These are phyloP conservation scores for Manacus vitellinus DNA, from an alignment of 2,113 vertebrate genomes.

Conservation along the genomic window DNA sequence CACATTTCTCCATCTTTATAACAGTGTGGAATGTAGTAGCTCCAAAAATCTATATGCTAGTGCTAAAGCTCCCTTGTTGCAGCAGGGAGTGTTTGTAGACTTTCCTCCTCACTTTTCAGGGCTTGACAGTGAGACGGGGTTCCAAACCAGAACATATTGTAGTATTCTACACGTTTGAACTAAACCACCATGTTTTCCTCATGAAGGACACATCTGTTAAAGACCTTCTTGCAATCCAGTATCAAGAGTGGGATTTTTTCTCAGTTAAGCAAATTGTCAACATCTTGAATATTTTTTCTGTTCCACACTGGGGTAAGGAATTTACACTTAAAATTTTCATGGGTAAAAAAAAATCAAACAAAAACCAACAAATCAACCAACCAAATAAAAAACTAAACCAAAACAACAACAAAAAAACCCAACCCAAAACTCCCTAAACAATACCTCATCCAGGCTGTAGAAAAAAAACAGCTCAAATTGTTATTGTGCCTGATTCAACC, in stretches of 20 bases:
- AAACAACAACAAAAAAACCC: not conserved
- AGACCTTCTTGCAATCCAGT: not conserved
- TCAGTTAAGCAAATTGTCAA: not conserved
- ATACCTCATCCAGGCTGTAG: not conserved
- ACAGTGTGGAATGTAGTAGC: rapidly evolving
- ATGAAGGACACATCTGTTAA: not conserved
- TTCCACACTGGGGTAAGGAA: not conserved
- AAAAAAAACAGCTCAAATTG: not conserved
- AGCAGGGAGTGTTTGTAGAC: not conserved
- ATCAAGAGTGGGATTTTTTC: not conserved
- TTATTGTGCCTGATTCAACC: not conserved
- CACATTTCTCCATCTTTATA: not conserved
- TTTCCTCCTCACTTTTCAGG: not conserved
- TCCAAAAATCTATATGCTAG: not conserved
- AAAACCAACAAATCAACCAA: not conserved
- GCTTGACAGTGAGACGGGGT: not conserved
- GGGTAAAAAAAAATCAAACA: rapidly evolving
- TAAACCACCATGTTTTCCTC: not conserved
- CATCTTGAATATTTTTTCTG: not conserved
- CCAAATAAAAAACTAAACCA: not conserved
- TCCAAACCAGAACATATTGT: not conserved
- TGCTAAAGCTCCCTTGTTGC: not conserved
- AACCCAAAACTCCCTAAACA: not conserved
- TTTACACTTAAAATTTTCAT: not conserved
- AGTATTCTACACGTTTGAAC: not conserved